Evolutionary conservation across 2,113 vertebrate genomes (phyloP).

Genomic region (Neogale vison): DNA sequence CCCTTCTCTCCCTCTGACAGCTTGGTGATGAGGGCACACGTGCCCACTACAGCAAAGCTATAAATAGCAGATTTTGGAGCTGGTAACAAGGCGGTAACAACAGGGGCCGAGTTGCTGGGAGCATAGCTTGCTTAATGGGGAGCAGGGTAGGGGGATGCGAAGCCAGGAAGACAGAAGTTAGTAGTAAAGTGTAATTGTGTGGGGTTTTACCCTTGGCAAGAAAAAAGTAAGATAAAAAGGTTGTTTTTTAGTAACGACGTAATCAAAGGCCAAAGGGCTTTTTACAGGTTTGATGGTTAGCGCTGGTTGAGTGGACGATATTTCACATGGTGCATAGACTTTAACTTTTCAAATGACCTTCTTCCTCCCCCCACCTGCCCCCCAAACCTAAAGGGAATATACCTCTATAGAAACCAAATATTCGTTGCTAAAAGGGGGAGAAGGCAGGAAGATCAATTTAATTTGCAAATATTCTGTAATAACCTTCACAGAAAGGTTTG

Average conservation of each 20-base stretch:
- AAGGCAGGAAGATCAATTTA: neutral
- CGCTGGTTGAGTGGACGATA: neutral
- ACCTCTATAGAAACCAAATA: neutral
- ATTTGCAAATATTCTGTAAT: conserved; percentile 38
- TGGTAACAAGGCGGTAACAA: neutral
- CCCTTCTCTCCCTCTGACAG: conserved; percentile 49
- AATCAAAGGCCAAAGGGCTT: conserved; percentile 37
- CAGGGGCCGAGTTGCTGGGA: neutral
- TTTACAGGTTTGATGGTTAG: neutral
- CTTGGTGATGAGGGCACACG: conserved; percentile 63
- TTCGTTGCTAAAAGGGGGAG: neutral
- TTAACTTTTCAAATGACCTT: neutral
- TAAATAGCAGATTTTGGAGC: conserved; percentile 69
- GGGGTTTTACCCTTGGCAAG: neutral
- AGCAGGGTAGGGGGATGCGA: too few species aligned
- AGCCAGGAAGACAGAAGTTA: conserved; percentile 3
- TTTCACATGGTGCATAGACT: neutral
- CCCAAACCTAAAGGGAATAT: neutral
- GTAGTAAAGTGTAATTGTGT: neutral
- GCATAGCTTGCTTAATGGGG: neutral
- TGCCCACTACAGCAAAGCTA: conserved; percentile 69
- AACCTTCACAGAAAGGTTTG: neutral
- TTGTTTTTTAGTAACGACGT: conserved; percentile 30
- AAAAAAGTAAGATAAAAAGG: neutral
- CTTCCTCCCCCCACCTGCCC: fast-evolving